Base-by-base conservation (phyloP, 2,113 vertebrate genomes). In the Australoheros scitulus region DNA sequence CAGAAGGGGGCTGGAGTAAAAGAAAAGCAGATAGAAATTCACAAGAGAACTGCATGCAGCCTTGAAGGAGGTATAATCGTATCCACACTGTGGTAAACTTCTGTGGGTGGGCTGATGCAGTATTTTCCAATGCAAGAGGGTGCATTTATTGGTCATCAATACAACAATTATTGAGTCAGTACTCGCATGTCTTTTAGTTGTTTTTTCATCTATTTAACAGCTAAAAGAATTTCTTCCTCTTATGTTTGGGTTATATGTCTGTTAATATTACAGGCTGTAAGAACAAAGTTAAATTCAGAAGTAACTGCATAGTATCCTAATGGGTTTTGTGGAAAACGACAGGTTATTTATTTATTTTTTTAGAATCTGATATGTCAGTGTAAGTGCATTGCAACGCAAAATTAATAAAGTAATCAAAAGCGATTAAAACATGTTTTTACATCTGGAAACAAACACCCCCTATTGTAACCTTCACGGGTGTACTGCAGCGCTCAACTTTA, bases 1-100 rank as follows among this genome's bases (percentile, higher is more conserved):
- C 63, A 57, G 65, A 70, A 11, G 38, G 59, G 82, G 83, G 78
- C 34, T 34, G 55, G 8, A 77, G 79, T 9, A 76, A 80, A 77
- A 43, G 58, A 64, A 64, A 82, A 72, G 41, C 64, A 82, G 75
- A 83, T 75, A 34, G 38, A 76, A 29, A 60, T 61, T 59, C 20
- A 52, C 70, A 38, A 38, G 63, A 76, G 43, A 50, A 47, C 29
- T 17, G 26, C 56, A n/a, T 65, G 18, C 11, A 75, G 50, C 15
- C 38, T 58, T 17, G n/a, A 65, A 36, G 2, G 47, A 58, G n/a
- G 15, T 29, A 65, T 43, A 61, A 29, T 32, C 2, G 1, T 22
- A 43, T 55, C 63, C 20, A 17, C 63, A 18, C 18, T 55, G 55
- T 59, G 59, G 77, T 36, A 2, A 57, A 70, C 47, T 34, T 47